A percentile compares a stretch with the other conserved stretches of the same genome.
These are phyloP conservation scores for Nicator chloris DNA, from an alignment of 2,113 vertebrate species.

Conservation along the genomic window DNA sequence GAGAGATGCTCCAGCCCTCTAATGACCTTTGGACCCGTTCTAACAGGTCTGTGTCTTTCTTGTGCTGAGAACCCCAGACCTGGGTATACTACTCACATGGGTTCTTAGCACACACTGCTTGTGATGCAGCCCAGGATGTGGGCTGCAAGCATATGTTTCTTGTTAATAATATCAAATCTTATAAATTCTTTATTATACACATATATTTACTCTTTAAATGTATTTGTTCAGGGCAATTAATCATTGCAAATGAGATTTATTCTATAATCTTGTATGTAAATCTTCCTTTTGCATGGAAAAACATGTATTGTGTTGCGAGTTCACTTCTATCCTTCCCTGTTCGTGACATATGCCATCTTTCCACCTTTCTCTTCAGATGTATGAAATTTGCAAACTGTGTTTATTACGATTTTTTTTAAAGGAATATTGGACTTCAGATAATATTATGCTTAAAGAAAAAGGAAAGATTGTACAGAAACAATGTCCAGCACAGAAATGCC, in stretches of 20 bases:
- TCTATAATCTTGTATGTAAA: neutral
- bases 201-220: neutral
- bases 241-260: neutral
- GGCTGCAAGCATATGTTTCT: neutral
- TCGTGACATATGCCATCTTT: neutral
- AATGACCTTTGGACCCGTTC: neutral
- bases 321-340: neutral
- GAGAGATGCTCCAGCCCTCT: neutral
- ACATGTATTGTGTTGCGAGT: neutral
- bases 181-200: neutral
- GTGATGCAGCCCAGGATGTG: neutral
- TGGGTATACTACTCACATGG: neutral
- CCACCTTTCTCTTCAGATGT: neutral
- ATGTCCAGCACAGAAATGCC: neutral
- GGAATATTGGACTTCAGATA: neutral
- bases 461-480: neutral
- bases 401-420: neutral
- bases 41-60: neutral
- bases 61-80: neutral
- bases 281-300: neutral
- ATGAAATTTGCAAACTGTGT: neutral
- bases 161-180: neutral
- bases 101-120: neutral
- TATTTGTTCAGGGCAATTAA: neutral
- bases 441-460: neutral